Percentiles rank a stretch among this genome's conserved stretches.
Conservation (phyloP, 1,140 invertebrate genomes). For the Apis cerana region DNA sequence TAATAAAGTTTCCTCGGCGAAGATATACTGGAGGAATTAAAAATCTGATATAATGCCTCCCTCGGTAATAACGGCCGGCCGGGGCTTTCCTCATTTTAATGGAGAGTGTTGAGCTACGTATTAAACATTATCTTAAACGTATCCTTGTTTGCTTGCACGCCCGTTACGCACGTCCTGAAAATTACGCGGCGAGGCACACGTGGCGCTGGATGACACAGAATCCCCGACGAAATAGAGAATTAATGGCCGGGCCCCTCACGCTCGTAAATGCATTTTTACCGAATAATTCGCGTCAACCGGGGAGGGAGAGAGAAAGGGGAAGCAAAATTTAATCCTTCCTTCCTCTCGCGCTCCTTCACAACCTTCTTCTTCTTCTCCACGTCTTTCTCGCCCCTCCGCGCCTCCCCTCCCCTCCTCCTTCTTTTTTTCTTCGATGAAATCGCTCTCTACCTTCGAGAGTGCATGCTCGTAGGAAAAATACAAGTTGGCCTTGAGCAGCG, state of each 20-base stretch:
- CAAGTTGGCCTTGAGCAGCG: slow-evolving; percentile 27
- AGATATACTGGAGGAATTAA: slow-evolving; percentile 31
- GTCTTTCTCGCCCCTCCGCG: too few relatives aligned
- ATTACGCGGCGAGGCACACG: slow-evolving; percentile 7
- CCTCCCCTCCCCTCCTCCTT: too few relatives aligned
- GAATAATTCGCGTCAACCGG: slow-evolving; percentile 23
- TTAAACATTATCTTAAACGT: slow-evolving; percentile 6
- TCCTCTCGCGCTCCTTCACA: background rate
- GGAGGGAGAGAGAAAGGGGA: too few relatives aligned
- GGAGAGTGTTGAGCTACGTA: slow-evolving; percentile 17
- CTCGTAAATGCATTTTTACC: slow-evolving; percentile 36
- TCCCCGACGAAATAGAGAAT: slow-evolving; percentile 40
- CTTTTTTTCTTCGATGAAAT: slow-evolving; percentile 24
- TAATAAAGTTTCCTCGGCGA: slow-evolving; percentile 26
- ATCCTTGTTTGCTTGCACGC: background rate
- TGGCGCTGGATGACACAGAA: background rate
- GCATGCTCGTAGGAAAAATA: slow-evolving; percentile 3
- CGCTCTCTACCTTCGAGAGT: background rate
- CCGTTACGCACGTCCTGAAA: background rate
- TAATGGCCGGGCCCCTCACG: background rate
- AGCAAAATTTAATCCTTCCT: slow-evolving; percentile 19
- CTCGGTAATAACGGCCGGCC: slow-evolving; percentile 33
- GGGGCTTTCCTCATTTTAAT: slow-evolving; percentile 24
- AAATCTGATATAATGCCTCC: slow-evolving; percentile 44
- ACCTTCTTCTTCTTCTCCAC: too few relatives aligned